Conservation (phyloP, 2,888 invertebrate genomes). For the Desoria tigrina region DNA sequence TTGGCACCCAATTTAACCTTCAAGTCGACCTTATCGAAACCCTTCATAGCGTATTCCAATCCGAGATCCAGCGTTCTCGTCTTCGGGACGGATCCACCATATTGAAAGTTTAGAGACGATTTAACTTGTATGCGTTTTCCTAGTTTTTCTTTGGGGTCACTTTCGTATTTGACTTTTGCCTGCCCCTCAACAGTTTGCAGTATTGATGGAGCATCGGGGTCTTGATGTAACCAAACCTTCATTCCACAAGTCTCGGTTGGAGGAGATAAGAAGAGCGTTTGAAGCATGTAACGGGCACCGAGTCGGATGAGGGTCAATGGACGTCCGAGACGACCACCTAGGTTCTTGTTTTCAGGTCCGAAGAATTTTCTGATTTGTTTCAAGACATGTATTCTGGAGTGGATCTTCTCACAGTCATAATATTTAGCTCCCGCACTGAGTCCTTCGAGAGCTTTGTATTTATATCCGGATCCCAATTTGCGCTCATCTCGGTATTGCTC, state of each 20-base stretch:
- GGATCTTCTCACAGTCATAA: slow-evolving; percentile 51
- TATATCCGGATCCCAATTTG: slow-evolving; percentile 48
- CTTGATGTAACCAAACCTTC: slow-evolving; percentile 50
- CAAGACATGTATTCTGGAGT: slow-evolving; percentile 47
- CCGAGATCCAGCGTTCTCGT: slow-evolving; percentile 46
- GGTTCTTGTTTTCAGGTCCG: slow-evolving; percentile 52
- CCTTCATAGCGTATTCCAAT: slow-evolving; percentile 36
- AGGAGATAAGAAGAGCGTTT: slow-evolving; percentile 50
- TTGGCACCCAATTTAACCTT: slow-evolving; percentile 42
- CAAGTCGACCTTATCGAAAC: slow-evolving; percentile 45
- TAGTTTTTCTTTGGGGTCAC: slow-evolving; percentile 48
- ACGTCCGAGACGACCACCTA: slow-evolving; percentile 44
- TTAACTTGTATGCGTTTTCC: slow-evolving; percentile 46
- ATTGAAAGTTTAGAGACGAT: slow-evolving; percentile 45
- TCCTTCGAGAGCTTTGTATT: slow-evolving; percentile 50
- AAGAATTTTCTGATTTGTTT: slow-evolving; percentile 49
- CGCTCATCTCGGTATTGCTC: slow-evolving; percentile 46
- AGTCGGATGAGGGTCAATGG: slow-evolving; percentile 45
- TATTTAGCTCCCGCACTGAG: slow-evolving; percentile 50
- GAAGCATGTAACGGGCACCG: slow-evolving; percentile 45
- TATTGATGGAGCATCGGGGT: slow-evolving; percentile 40
- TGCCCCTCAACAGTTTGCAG: slow-evolving; percentile 50
- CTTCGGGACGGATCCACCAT: slow-evolving; percentile 47
- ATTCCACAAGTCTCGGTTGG: slow-evolving; percentile 51
- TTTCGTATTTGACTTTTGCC: slow-evolving; percentile 42